Percentiles rank a stretch among this genome's conserved stretches.
phyloP scores from a whole-genome alignment of 2,888 invertebrate genomes.

The Drosophila longiperda region DNA sequence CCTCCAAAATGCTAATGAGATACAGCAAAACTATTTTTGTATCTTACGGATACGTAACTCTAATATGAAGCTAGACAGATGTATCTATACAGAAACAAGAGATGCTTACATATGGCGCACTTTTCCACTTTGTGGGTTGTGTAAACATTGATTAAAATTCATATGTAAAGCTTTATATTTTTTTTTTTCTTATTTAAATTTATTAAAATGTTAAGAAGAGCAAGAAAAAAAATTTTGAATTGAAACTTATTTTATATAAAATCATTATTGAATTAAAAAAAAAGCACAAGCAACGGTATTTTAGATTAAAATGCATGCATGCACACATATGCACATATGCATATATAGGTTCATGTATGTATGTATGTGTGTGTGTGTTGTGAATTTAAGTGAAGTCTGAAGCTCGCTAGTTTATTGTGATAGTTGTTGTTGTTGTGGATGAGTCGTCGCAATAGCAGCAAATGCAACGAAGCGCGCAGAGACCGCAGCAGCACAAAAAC shows the following conservation, averaged over 20 bases:
- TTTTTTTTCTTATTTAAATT: not conserved
- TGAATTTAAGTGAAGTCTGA: conserved; percentile 18
- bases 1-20: conserved; percentile 66
- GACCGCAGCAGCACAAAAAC: conserved; percentile 45
- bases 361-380: too few relatives aligned
- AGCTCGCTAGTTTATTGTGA: conserved; percentile 16
- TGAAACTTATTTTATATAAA: not conserved
- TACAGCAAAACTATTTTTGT: conserved; percentile 64
- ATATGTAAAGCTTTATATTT: not conserved
- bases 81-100: conserved; percentile 1
- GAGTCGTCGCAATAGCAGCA: conserved; percentile 31
- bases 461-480: conserved; percentile 55
- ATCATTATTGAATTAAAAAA: not conserved
- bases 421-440: conserved; percentile 31
- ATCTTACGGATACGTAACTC: conserved; percentile 50
- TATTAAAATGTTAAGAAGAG: not conserved
- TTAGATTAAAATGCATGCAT: conserved; percentile 18
- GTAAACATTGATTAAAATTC: conserved; percentile 14
- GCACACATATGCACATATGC: not conserved
- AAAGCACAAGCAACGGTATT: conserved; percentile 47
- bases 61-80: conserved; percentile 12
- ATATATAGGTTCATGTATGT: not conserved
- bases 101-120: conserved; percentile 8
- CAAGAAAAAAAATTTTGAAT: not conserved
- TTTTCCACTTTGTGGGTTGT: conserved; percentile 16